Evolutionary conservation across 2,113 vertebrate genomes (phyloP).

Genomic region (Axis porcinus): DNA sequence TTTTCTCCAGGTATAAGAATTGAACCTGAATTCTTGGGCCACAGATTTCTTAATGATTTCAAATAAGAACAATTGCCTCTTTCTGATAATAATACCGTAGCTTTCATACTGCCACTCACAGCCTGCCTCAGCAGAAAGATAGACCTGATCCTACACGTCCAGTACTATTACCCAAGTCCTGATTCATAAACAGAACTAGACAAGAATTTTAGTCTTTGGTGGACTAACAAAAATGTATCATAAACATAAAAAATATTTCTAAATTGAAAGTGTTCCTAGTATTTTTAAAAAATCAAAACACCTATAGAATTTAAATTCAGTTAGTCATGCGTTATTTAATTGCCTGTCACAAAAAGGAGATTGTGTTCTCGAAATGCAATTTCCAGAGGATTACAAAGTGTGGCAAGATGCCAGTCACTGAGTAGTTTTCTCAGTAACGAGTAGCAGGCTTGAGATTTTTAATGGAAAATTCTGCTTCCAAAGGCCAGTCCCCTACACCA

Average conservation of each 20-base stretch:
- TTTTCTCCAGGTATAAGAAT: not conserved
- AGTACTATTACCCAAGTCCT: not conserved
- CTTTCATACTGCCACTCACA: not conserved
- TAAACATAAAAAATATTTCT: constrained; percentile 27
- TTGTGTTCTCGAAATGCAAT: constrained; percentile 38
- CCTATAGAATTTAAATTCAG: constrained; percentile 27
- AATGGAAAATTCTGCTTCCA: not conserved
- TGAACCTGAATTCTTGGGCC: not conserved
- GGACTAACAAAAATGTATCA: not conserved
- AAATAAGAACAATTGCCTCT: not conserved
- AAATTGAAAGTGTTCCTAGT: not conserved
- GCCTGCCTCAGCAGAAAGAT: not conserved
- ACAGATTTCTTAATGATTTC: not conserved
- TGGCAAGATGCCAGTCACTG: constrained; percentile 41
- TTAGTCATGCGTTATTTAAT: constrained; percentile 35
- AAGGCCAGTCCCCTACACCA: not conserved
- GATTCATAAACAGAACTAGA: not conserved
- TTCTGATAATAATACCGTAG: not conserved
- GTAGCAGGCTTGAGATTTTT: not conserved
- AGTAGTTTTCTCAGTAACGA: constrained; percentile 34
- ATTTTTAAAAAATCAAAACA: constrained; percentile 13
- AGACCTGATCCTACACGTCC: not conserved
- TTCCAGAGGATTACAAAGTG: constrained; percentile 45
- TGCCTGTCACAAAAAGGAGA: constrained; percentile 21
- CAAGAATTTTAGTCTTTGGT: not conserved